Conservation (phyloP, 2,113 vertebrate genomes). For the Microtus pennsylvanicus region DNA sequence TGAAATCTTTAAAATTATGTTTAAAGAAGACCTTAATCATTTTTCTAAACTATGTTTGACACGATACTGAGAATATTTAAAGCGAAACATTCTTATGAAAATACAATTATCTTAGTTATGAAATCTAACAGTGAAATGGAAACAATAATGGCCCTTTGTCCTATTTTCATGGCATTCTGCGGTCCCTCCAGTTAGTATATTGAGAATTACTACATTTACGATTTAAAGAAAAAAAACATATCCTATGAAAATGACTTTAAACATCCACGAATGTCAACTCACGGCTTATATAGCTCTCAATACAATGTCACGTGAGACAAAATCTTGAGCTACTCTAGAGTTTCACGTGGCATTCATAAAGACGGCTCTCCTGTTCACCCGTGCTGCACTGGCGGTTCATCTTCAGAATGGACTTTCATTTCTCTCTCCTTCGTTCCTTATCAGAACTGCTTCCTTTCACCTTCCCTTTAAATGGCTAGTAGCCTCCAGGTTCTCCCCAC, state of each 20-base stretch:
- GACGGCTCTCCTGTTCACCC: background rate
- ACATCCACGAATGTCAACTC: conserved; percentile 13
- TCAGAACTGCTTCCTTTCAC: background rate
- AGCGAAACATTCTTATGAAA: background rate
- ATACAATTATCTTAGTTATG: background rate
- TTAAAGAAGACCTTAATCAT: background rate
- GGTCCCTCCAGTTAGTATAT: background rate
- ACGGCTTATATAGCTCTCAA: background rate
- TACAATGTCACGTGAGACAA: background rate
- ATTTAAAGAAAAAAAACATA: conserved; percentile 11
- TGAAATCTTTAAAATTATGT: conserved; percentile 1
- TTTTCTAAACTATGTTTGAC: background rate
- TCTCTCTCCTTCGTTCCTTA: background rate
- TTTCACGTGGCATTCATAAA: background rate
- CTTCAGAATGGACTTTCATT: background rate
- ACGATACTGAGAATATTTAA: background rate
- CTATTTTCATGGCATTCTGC: background rate
- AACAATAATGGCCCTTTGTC: background rate
- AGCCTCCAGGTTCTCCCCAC: conserved; percentile 31
- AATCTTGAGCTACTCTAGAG: background rate
- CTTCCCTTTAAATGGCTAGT: background rate
- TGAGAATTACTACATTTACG: conserved; percentile 7
- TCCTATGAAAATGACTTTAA: background rate
- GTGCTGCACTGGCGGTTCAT: background rate
- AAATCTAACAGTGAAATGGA: background rate